These are phyloP conservation scores for Bradysia coprophila DNA, from an alignment of 1,140 invertebrate species.

Conservation along the genomic window DNA sequence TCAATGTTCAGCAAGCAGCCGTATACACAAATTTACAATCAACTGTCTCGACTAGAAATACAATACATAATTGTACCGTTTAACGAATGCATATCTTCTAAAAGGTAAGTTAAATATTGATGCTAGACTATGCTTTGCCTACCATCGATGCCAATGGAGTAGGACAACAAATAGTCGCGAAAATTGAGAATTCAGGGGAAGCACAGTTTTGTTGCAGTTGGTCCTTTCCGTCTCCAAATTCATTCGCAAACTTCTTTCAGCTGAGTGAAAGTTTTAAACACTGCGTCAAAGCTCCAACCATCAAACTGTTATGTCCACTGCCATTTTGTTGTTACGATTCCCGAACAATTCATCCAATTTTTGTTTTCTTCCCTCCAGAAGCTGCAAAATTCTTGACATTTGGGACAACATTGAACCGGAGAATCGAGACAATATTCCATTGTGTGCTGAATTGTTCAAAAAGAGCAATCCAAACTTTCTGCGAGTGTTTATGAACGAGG, in stretches of 20 bases:
- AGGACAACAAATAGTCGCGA: too few species aligned
- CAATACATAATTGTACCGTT: constrained; percentile 22
- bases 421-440: constrained; percentile 19
- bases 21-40: constrained; percentile 21
- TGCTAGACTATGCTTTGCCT: too few species aligned
- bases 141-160: too few species aligned
- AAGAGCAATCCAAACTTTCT: constrained; percentile 21
- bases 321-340: too few species aligned
- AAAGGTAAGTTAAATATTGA: too few species aligned
- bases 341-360: background rate
- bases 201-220: too few species aligned
- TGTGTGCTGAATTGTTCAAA: constrained; percentile 18
- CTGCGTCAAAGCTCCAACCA: too few species aligned
- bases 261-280: too few species aligned
- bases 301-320: too few species aligned
- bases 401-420: constrained; percentile 22
- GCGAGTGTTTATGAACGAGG: constrained; percentile 18
- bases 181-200: too few species aligned
- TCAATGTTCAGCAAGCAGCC: constrained; percentile 22
- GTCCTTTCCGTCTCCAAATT: too few species aligned
- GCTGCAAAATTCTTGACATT: constrained; percentile 18
- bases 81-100: constrained; percentile 11
- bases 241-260: too few species aligned
- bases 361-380: constrained; percentile 10
- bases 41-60: constrained; percentile 20